These are phyloP conservation scores for Cataglyphis cursor DNA, from an alignment of 2,888 invertebrate genomes.

Conservation along the genomic window DNA sequence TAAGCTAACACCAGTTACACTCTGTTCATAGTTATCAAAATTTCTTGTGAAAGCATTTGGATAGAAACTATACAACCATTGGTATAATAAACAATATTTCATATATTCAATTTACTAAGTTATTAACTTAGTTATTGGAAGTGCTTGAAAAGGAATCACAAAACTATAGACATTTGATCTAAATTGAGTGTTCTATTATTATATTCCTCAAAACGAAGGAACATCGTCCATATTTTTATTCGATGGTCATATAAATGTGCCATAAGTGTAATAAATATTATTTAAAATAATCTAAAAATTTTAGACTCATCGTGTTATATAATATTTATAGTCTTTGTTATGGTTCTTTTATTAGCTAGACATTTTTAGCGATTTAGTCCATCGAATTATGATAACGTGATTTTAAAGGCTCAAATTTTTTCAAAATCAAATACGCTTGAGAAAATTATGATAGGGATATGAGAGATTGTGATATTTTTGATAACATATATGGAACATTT, in stretches of 20 bases:
- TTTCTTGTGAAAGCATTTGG: not conserved
- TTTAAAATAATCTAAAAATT: not conserved
- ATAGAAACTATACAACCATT: not conserved
- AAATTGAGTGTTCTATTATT: not conserved
- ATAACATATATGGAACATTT: not conserved
- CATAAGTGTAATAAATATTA: not conserved
- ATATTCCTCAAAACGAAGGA: not conserved
- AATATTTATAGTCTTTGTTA: not conserved
- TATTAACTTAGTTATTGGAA: not conserved
- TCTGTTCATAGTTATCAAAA: not conserved
- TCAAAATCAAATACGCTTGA: not conserved
- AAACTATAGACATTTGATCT: not conserved
- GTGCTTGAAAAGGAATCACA: not conserved
- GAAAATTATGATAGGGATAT: not conserved
- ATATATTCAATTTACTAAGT: constrained; percentile 10
- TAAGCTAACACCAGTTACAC: not conserved
- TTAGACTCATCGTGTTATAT: not conserved
- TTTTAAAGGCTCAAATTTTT: not conserved
- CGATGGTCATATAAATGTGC: not conserved
- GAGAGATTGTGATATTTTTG: not conserved
- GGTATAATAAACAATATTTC: not conserved
- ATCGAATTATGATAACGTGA: constrained; percentile 1
- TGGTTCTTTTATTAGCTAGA: not conserved
- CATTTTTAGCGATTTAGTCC: not conserved
- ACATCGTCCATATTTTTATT: not conserved